These are phyloP conservation scores for Chaetodon trifasciatus DNA, from an alignment of 2,797 vertebrate species.

Conservation along the genomic window DNA sequence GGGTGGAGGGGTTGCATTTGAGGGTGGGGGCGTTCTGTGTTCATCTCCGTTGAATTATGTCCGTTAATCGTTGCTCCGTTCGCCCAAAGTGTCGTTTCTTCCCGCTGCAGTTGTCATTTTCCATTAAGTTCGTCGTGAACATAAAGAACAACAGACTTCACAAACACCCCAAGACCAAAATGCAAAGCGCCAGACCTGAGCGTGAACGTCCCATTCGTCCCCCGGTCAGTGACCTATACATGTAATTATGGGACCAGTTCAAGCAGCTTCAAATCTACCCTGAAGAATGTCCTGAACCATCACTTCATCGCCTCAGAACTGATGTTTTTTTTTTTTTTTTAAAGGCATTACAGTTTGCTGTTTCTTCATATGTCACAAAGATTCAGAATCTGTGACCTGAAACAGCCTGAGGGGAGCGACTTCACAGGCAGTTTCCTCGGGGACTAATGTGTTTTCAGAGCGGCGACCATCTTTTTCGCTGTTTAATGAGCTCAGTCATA, in stretches of 20 bases:
- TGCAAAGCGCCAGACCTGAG: slow-evolving; percentile 67
- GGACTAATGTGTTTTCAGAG: slow-evolving; percentile 83
- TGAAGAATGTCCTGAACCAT: slow-evolving; percentile 68
- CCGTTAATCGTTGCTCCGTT: slow-evolving; percentile 43
- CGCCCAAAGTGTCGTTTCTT: slow-evolving; percentile 49
- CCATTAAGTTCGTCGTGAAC: slow-evolving; percentile 47
- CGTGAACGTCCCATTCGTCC: slow-evolving; percentile 65
- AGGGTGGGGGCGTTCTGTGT: slow-evolving; percentile 45
- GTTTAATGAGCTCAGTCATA: slow-evolving; percentile 87
- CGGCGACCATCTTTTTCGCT: slow-evolving; percentile 79
- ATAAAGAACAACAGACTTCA: slow-evolving; percentile 67
- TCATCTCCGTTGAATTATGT: slow-evolving; percentile 40
- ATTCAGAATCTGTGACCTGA: slow-evolving; percentile 80
- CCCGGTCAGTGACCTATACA: slow-evolving; percentile 78
- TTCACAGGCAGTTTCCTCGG: slow-evolving; percentile 82
- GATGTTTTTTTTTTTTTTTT: slow-evolving; percentile 60
- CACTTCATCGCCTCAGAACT: slow-evolving; percentile 59
- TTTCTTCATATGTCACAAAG: slow-evolving; percentile 80
- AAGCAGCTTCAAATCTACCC: slow-evolving; percentile 81
- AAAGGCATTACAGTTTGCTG: slow-evolving; percentile 55
- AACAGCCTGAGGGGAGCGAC: slow-evolving; percentile 77
- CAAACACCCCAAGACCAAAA: slow-evolving; percentile 64
- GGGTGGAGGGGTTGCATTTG: slow-evolving; percentile 8
- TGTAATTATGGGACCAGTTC: slow-evolving; percentile 83
- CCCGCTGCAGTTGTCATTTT: slow-evolving; percentile 53